These are phyloP conservation scores for Euzophera pinguis DNA, from an alignment of 2,888 invertebrate genomes.

Conservation along the genomic window DNA sequence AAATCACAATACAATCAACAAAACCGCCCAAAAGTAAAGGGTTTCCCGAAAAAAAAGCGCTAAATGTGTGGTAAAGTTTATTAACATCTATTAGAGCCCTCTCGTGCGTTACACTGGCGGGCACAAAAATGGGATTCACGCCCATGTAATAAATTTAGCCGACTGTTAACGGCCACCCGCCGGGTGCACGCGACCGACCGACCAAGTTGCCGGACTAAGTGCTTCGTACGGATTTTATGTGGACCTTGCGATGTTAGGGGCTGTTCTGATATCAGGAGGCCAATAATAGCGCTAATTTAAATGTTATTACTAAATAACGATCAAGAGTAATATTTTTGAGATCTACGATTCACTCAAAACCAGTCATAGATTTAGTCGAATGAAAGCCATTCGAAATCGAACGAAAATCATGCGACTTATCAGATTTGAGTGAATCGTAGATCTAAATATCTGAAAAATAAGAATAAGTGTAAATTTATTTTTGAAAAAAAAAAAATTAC, in stretches of 20 bases:
- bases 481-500: too few species aligned
- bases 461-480: too few species aligned
- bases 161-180: constrained; percentile 44
- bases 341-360: too few species aligned
- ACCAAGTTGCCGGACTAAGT: constrained; percentile 29
- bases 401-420: too few species aligned
- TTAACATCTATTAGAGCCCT: constrained; percentile 35
- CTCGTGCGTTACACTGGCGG: constrained; percentile 31
- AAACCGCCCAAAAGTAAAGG: background rate
- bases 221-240: constrained; percentile 36
- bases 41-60: background rate
- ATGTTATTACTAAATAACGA: too few species aligned
- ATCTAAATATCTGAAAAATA: too few species aligned
- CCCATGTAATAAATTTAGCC: constrained; percentile 67
- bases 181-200: constrained; percentile 32
- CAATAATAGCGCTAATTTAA: too few species aligned
- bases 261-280: background rate
- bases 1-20: background rate
- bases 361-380: too few species aligned
- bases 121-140: constrained; percentile 54
- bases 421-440: too few species aligned
- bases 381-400: too few species aligned
- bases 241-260: background rate
- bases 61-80: constrained; percentile 24
- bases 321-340: too few species aligned